Evolutionary conservation across 2,797 vertebrate species (phyloP).

Genomic region (Syngnathus acus): DNA sequence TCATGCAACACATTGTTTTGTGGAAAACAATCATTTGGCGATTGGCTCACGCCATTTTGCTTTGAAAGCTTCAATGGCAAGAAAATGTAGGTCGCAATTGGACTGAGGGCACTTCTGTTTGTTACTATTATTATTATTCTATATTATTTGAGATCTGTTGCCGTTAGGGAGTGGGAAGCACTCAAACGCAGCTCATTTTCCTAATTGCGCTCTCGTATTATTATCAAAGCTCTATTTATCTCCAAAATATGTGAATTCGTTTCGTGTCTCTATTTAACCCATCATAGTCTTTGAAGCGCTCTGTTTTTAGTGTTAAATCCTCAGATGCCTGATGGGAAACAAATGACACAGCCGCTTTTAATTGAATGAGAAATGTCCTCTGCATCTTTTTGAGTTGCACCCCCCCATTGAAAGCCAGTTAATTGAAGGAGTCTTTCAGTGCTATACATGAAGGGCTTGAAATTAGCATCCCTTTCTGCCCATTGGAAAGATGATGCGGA

Average conservation of each 20-base stretch:
- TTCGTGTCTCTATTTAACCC: conserved; percentile 99
- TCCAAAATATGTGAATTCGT: conserved; percentile 99
- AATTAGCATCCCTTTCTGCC: conserved; percentile 95
- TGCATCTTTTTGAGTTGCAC: conserved; percentile 74
- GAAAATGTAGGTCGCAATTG: neutral
- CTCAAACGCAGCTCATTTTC: conserved; percentile 81
- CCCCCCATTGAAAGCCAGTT: conserved; percentile 92
- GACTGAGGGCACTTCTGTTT: neutral
- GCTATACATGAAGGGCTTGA: conserved; percentile 89
- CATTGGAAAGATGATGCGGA: conserved; percentile 78
- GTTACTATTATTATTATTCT: too few species aligned
- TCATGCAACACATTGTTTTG: too few species aligned
- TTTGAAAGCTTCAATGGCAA: too few species aligned
- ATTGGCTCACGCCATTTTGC: too few species aligned
- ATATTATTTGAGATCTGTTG: conserved; percentile 38
- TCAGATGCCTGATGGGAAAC: conserved; percentile 82
- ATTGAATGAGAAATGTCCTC: conserved; percentile 94
- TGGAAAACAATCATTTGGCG: too few species aligned
- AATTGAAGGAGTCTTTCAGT: conserved; percentile 98
- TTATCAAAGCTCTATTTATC: conserved; percentile 99
- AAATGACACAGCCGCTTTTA: conserved; percentile 88
- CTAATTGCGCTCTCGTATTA: conserved; percentile 91
- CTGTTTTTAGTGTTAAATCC: conserved; percentile 91
- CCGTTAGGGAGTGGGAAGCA: conserved; percentile 56
- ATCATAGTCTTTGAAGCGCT: conserved; percentile 95